Conservation (phyloP, 2,797 vertebrate genomes). For the Dicrostonyx torquatus region DNA sequence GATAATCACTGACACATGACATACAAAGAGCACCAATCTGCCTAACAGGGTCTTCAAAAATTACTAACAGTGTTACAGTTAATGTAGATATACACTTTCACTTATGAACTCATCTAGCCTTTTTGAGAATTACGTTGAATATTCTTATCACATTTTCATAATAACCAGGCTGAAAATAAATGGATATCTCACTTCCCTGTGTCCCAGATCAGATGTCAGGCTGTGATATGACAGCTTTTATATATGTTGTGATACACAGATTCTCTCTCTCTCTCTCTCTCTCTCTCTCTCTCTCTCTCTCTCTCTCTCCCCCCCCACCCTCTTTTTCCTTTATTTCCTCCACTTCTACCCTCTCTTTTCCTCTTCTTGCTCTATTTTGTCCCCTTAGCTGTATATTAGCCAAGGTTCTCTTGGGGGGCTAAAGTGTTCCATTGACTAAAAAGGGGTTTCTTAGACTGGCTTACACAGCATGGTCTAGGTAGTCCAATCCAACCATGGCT, state of each 20-base stretch:
- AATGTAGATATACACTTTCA: not conserved
- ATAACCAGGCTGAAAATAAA: conserved; percentile 12
- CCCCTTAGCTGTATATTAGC: not conserved
- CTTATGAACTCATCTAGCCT: not conserved
- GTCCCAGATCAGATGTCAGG: not conserved
- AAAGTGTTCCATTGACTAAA: not conserved
- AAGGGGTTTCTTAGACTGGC: not conserved
- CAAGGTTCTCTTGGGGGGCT: not conserved
- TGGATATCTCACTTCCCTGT: not conserved
- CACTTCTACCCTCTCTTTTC: not conserved
- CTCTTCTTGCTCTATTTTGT: not conserved
- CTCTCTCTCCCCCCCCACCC: not conserved
- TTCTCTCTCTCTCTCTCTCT: not conserved
- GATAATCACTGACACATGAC: not conserved
- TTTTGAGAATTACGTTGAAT: not conserved
- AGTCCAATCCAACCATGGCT: not conserved
- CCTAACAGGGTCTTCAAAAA: not conserved
- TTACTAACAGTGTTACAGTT: not conserved
- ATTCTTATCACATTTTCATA: not conserved
- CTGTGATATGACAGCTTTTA: not conserved
- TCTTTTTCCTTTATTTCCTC: not conserved
- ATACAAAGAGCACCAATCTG: not conserved
- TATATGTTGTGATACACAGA: not conserved
- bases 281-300: not conserved
- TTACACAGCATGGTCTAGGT: not conserved